Conservation (phyloP, 2,888 invertebrate genomes). For the Dioctria linearis region DNA sequence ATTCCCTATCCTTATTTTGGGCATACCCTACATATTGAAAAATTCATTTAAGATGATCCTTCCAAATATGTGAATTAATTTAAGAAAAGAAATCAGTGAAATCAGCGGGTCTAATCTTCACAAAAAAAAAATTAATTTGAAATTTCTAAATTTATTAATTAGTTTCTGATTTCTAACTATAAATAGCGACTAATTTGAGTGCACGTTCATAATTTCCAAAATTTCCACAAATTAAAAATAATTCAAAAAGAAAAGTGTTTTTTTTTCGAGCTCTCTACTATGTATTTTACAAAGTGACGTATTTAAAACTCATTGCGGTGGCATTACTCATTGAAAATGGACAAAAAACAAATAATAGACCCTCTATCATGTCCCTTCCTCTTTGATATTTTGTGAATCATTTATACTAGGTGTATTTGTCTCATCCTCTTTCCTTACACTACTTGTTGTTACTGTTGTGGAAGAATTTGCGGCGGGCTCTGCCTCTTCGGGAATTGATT, state of each 20-base stretch:
- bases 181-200: slow-evolving; percentile 24
- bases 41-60: too few relatives aligned
- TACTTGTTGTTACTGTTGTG: slow-evolving; percentile 59
- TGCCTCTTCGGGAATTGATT: slow-evolving; percentile 77
- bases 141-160: slow-evolving; percentile 23
- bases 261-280: background rate
- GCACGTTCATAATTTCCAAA: too few relatives aligned
- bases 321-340: background rate
- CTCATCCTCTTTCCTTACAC: slow-evolving; percentile 15
- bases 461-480: slow-evolving; percentile 65
- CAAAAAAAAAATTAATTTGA: background rate
- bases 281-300: slow-evolving; percentile 11
- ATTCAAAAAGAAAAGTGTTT: background rate
- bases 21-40: too few relatives aligned
- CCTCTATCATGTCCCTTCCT: slow-evolving; percentile 63
- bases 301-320: slow-evolving; percentile 11
- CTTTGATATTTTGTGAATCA: slow-evolving; percentile 61
- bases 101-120: too few relatives aligned
- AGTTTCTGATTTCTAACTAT: slow-evolving; percentile 10
- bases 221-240: background rate
- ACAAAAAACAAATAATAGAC: background rate
- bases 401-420: slow-evolving; percentile 61
- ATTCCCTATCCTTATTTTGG: too few relatives aligned
- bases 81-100: too few relatives aligned
- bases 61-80: too few relatives aligned